Evolutionary conservation across 2,113 vertebrate genomes (phyloP), one percentile per base, ranked within the genome.

Genomic region (Cololabis saira): DNA sequence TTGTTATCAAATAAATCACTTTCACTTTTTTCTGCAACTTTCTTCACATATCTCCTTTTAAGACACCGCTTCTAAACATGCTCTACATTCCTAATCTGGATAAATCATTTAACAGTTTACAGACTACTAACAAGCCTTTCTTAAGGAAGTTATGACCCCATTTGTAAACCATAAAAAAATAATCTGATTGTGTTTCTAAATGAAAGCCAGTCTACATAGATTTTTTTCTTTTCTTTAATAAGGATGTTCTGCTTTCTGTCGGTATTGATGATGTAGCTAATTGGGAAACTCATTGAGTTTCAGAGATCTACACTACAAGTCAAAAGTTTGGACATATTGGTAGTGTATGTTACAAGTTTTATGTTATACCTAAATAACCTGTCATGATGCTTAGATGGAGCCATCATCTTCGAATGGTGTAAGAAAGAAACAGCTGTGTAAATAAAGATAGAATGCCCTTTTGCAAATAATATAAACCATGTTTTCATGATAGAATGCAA

Each of bases 1-100:
- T 76, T 67, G 78, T 81, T 86, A 67, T 83, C 71, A 86, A 81
- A 59, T 62, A 71, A 80, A 81, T 65, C 52, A 66, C 57, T 73
- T 71, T 49, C 68, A 67, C 12, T 4, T 76, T 49, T 71, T 81
- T 67, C 27, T 73, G 59, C 30, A 74, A 80, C 80, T 73, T 74
- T 82, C 76, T 80, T 70, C 17, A 74, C 76, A 78, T 76, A 52
- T 49, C 44, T 80, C 54, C 57, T 72, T 82, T 72, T 21, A 48
- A 64, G 74, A 62, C 11, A 48, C 24, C 66, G 58, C 76, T 63
- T 73, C 61, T 60, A 17, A 63, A 74, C 66, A 64, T 67, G 54
- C 44, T 62, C 58, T 13, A 30, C 71, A 61, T 73, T 76, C 59
- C 24, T 52, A 61, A 72, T 78, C 78, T 76, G 69, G 58, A 72